These are phyloP conservation scores for Oryzias javanicus DNA, from an alignment of 2,113 vertebrate species.

Conservation along the genomic window DNA sequence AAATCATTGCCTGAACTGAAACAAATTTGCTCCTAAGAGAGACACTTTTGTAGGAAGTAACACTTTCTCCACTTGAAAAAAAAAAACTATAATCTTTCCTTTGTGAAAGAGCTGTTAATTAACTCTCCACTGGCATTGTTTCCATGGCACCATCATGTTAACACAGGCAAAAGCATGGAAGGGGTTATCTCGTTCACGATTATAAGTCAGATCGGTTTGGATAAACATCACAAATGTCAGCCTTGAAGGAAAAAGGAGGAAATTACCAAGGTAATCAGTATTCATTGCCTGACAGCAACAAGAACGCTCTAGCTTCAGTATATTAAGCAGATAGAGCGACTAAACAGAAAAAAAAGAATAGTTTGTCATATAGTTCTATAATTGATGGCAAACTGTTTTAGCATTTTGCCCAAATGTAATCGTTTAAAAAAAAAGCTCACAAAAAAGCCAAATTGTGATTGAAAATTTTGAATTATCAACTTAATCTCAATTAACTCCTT, in stretches of 20 bases:
- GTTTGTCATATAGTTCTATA: no score
- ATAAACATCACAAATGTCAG: not conserved
- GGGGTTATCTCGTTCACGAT: not conserved
- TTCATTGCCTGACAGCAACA: conserved; percentile 1
- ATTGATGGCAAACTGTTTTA: no score
- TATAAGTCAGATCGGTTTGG: not conserved
- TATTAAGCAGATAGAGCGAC: no score
- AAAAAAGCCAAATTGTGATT: no score
- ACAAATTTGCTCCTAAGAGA: no score
- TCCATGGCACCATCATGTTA: conserved; percentile 2
- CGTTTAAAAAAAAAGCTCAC: no score
- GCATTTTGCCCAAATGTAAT: no score
- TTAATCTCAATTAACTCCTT: no score
- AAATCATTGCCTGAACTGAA: no score
- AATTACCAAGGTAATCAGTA: not conserved
- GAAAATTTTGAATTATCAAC: no score
- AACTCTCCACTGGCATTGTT: not conserved
- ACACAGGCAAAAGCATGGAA: not conserved
- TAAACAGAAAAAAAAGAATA: no score
- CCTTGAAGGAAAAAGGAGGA: not conserved
- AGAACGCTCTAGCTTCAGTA: not conserved
- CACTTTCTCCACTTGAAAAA: not conserved
- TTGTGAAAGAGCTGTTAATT: not conserved
- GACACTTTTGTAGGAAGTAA: no score
- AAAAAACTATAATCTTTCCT: not conserved